These are phyloP conservation scores for Watersipora subatra DNA, from an alignment of 1,140 invertebrate species.

Conservation along the genomic window DNA sequence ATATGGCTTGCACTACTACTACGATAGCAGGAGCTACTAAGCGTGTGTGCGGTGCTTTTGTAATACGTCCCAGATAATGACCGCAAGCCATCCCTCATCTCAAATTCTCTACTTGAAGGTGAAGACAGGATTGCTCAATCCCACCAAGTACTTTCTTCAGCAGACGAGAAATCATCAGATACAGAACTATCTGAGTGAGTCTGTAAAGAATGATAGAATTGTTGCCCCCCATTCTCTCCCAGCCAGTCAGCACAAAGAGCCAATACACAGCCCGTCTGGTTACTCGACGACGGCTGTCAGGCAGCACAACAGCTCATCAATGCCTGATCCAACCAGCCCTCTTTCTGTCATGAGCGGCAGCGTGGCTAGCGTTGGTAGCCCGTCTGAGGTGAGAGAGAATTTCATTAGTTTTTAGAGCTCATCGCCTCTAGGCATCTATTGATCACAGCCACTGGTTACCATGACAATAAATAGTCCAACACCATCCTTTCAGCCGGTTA, in stretches of 20 bases:
- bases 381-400: not conserved
- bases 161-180: slow-evolving; percentile 79
- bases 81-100: too few species aligned
- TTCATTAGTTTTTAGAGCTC: too few species aligned
- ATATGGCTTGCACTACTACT: too few species aligned
- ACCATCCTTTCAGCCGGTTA: too few species aligned
- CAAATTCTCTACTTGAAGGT: slow-evolving; percentile 21
- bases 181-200: slow-evolving; percentile 57
- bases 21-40: too few species aligned
- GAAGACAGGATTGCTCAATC: slow-evolving; percentile 68
- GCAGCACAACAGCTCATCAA: not conserved
- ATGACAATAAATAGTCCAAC: too few species aligned
- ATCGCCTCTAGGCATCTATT: too few species aligned
- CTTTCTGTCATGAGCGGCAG: slow-evolving; percentile 1
- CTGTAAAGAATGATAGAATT: slow-evolving; percentile 33
- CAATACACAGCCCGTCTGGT: slow-evolving; percentile 3
- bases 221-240: slow-evolving; percentile 42
- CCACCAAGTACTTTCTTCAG: slow-evolving; percentile 76
- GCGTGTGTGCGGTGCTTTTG: too few species aligned
- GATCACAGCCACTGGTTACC: too few species aligned
- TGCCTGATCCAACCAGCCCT: not conserved
- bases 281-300: not conserved
- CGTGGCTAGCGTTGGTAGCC: not conserved
- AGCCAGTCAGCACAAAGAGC: slow-evolving; percentile 11
- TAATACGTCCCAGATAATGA: too few species aligned